Base-by-base conservation (phyloP, 1,140 invertebrate genomes). In the Drosophila funebris region DNA sequence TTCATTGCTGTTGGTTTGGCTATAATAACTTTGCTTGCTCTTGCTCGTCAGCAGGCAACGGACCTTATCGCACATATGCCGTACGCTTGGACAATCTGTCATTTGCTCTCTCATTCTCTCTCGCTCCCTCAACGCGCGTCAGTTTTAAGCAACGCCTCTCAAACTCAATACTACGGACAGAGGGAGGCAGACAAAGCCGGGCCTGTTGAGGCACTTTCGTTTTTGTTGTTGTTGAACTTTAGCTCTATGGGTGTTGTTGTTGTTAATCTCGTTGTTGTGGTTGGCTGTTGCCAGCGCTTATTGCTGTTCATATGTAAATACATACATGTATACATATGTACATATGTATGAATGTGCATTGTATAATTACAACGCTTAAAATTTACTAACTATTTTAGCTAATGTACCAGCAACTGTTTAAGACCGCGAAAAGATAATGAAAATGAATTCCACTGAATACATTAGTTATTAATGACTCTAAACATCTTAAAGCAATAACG, bases 81-180 rank as follows among this genome's bases (percentile, higher is more conserved):
- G 31, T 29, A 53, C 31, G 31, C 50, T 48, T 76, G 54, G 54
- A 16, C 52, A 54, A 58, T 52, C 48, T 48, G 31, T 46, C 36
- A 62, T 31, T 56, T 71, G 14, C 29, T 48, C 67, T 77, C 62
- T 74, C 78, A 18, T 33, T 52, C 52, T 43, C 61, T 67, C 44
- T 66, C 41, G 56, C 44, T 57, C 24, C 9, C 31, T 6, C 43
- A 58, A 29, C 70, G 16, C 54, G n/a, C 60, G 29, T 53, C 67
- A 33, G 44, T 70, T 87, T 87, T 87, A 82, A 82, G 83, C 83
- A 87, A 87, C 83, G 83, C 83, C 83, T 87, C 83, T 81, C 57
- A 77, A 73, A 61, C 61, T 43, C 48, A 60, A 48, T 46, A 71
- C 53, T 56, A 61, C 57, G 43, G 20, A 46, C 79, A 29, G 61